phyloP scores from a whole-genome alignment of 2,113 vertebrate species.

The Cyanoramphus novaezelandiae region DNA sequence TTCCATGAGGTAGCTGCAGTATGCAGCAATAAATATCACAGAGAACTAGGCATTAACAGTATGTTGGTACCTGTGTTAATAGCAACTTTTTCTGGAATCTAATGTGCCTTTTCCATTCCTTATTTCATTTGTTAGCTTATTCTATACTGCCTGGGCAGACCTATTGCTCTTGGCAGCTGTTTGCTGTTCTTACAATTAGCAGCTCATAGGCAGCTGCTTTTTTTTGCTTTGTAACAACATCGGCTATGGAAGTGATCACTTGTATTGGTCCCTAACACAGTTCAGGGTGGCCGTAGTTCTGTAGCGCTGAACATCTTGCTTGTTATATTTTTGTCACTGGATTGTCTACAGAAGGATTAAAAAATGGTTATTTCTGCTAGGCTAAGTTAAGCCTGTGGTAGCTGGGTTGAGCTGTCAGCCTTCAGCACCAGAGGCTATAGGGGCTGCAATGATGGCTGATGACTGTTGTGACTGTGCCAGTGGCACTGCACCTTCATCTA shows the following conservation, averaged over 20 bases:
- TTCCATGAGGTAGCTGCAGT: not conserved
- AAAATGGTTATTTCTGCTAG: not conserved
- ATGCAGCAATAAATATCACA: not conserved
- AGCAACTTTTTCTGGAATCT: not conserved
- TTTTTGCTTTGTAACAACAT: not conserved
- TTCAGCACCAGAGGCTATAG: not conserved
- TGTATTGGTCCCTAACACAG: not conserved
- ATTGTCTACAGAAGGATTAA: not conserved
- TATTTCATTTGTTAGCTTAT: not conserved
- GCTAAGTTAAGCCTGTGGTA: not conserved
- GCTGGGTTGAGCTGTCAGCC: not conserved
- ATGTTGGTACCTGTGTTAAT: not conserved
- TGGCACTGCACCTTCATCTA: not conserved
- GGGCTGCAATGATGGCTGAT: not conserved
- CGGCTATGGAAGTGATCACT: not conserved
- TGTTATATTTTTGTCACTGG: not conserved
- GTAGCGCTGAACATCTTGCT: not conserved
- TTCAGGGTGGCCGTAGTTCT: not conserved
- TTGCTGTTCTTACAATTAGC: not conserved
- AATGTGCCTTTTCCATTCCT: not conserved
- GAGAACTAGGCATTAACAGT: not conserved
- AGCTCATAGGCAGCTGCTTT: not conserved
- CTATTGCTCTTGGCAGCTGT: not conserved
- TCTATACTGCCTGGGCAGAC: not conserved
- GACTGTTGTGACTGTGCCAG: not conserved